These are phyloP conservation scores for Chaetodon trifascialis DNA, from an alignment of 2,113 vertebrate species.

Conservation along the genomic window DNA sequence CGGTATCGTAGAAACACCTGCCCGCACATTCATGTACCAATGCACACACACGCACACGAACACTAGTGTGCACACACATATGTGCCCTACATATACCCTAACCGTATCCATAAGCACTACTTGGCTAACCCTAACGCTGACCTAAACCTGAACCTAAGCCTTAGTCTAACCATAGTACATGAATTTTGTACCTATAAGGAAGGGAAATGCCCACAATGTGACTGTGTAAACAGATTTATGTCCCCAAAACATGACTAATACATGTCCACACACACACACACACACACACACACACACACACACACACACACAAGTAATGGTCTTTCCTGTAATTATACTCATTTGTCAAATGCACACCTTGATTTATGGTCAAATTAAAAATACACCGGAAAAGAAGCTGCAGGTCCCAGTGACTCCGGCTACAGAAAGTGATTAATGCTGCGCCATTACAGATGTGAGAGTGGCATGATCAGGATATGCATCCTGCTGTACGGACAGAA, in stretches of 20 bases:
- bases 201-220: too few species aligned
- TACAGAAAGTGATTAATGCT: conserved; percentile 89
- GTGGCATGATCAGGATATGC: conserved; percentile 76
- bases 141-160: too few species aligned
- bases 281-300: conserved; percentile 9
- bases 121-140: too few species aligned
- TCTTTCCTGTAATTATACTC: conserved; percentile 92
- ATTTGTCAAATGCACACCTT: conserved; percentile 92
- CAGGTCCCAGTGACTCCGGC: conserved; percentile 77
- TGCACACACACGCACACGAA: too few species aligned
- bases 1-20: conserved; percentile 21
- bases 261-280: not conserved
- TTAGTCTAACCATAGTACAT: too few species aligned
- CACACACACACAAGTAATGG: conserved; percentile 63
- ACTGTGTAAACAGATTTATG: too few species aligned
- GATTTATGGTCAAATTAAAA: conserved; percentile 96
- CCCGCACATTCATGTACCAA: not conserved
- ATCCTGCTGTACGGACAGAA: conserved; percentile 48
- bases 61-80: not conserved
- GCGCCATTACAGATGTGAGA: conserved; percentile 76
- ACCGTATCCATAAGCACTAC: too few species aligned
- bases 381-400: conserved; percentile 84
- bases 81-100: too few species aligned
- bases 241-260: conserved; percentile 2
- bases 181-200: too few species aligned